Evolutionary conservation across 2,888 invertebrate species (phyloP).

Genomic region (Leucophora obtusa): DNA sequence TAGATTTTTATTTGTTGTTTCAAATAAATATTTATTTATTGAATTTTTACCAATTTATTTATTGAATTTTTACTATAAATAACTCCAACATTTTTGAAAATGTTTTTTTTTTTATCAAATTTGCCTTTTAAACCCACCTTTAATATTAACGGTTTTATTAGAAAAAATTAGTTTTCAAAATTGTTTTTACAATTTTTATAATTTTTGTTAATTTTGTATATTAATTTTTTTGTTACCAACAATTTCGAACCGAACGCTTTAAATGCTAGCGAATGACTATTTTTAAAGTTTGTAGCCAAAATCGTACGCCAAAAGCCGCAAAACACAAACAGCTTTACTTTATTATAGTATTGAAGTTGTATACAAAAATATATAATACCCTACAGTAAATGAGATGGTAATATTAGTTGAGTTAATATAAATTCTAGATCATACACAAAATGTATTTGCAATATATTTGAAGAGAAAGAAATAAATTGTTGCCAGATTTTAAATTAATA

Average conservation of each 20-base stretch:
- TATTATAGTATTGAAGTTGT: constrained; percentile 56
- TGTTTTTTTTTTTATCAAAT: not conserved
- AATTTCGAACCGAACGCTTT: constrained; percentile 48
- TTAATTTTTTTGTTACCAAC: not conserved
- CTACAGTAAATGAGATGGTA: constrained; percentile 11
- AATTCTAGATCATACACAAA: too few relatives aligned
- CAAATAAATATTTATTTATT: too few relatives aligned
- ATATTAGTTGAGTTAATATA: not conserved
- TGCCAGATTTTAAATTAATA: too few relatives aligned
- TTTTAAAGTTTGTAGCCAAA: constrained; percentile 55
- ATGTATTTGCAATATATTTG: too few relatives aligned
- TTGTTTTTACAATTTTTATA: not conserved
- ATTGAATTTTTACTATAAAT: too few relatives aligned
- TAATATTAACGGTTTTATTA: constrained; percentile 15
- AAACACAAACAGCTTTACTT: constrained; percentile 49
- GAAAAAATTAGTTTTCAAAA: not conserved
- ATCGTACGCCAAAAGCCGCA: constrained; percentile 56
- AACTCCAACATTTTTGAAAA: too few relatives aligned
- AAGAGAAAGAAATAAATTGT: too few relatives aligned
- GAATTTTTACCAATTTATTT: too few relatives aligned
- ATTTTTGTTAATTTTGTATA: constrained; percentile 14
- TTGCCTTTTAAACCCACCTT: constrained; percentile 34
- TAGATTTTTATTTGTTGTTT: too few relatives aligned
- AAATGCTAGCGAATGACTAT: constrained; percentile 49
- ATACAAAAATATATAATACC: constrained; percentile 39